Evolutionary conservation across 2,797 vertebrate genomes (phyloP).

Genomic region (Poecilia velifera): DNA sequence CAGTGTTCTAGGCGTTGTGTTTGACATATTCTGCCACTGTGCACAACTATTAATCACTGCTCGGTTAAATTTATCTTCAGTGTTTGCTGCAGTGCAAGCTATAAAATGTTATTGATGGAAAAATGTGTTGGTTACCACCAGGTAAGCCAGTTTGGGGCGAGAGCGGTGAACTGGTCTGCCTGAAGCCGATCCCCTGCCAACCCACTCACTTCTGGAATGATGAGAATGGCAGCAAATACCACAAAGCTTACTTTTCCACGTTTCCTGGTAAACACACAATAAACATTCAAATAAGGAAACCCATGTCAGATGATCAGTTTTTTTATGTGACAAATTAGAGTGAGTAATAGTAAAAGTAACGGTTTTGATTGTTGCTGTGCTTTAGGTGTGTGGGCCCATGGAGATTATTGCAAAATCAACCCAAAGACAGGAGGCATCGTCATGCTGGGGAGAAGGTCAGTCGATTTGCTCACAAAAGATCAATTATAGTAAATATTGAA

Average conservation of each 20-base stretch:
- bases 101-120: slow-evolving; percentile 11
- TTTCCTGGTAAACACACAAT: slow-evolving; percentile 84
- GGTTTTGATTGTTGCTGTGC: background rate
- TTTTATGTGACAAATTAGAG: too few relatives aligned
- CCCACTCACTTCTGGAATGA: slow-evolving; percentile 98
- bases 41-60: slow-evolving; percentile 1
- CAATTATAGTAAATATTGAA: background rate
- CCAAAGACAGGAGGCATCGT: slow-evolving; percentile 92
- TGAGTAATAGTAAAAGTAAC: background rate
- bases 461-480: rapidly evolving
- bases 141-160: slow-evolving; percentile 93
- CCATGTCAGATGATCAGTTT: background rate
- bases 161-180: slow-evolving; percentile 95
- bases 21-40: slow-evolving; percentile 16
- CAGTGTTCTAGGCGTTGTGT: slow-evolving; percentile 23
- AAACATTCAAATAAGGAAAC: background rate
- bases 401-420: slow-evolving; percentile 97
- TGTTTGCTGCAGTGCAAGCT: slow-evolving; percentile 10
- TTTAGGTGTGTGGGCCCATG: slow-evolving; percentile 92
- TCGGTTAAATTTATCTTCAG: slow-evolving; percentile 13
- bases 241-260: slow-evolving; percentile 94
- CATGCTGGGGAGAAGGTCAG: slow-evolving; percentile 95
- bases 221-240: slow-evolving; percentile 91
- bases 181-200: slow-evolving; percentile 93
- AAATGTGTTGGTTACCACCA: slow-evolving; percentile 58